phyloP scores from a whole-genome alignment of 2,797 vertebrate genomes.

The Bufotes viridis region DNA sequence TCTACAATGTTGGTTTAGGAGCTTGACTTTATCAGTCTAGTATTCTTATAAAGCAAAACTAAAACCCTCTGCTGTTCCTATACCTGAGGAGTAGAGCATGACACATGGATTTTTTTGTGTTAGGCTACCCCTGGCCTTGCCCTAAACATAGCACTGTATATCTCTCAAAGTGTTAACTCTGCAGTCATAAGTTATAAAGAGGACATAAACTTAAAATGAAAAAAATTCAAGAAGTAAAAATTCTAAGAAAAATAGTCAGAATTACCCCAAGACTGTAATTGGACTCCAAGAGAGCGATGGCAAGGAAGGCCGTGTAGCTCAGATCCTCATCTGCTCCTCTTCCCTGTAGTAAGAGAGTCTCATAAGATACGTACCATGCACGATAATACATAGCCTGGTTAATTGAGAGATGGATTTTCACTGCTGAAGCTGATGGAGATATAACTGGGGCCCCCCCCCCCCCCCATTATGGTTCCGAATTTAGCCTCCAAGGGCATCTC shows the following conservation, averaged over 20 bases:
- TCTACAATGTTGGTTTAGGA: background rate
- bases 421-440: no score
- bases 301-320: background rate
- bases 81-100: background rate
- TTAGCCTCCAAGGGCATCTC: no score
- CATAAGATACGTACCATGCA: background rate
- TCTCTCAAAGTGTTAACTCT: no score
- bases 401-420: background rate
- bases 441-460: no score
- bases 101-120: no score
- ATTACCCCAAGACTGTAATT: constrained; percentile 36
- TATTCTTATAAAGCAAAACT: no score
- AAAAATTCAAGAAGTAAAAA: background rate
- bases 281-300: constrained; percentile 35
- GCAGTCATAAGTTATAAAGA: no score
- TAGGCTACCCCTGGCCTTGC: no score
- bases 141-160: background rate
- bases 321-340: background rate
- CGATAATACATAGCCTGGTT: background rate
- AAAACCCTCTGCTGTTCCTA: no score
- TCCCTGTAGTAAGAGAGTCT: background rate
- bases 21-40: no score
- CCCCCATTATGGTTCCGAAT: no score
- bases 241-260: background rate
- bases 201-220: no score